Conservation (phyloP, 2,888 invertebrate genomes). For the Acleris cristana region DNA sequence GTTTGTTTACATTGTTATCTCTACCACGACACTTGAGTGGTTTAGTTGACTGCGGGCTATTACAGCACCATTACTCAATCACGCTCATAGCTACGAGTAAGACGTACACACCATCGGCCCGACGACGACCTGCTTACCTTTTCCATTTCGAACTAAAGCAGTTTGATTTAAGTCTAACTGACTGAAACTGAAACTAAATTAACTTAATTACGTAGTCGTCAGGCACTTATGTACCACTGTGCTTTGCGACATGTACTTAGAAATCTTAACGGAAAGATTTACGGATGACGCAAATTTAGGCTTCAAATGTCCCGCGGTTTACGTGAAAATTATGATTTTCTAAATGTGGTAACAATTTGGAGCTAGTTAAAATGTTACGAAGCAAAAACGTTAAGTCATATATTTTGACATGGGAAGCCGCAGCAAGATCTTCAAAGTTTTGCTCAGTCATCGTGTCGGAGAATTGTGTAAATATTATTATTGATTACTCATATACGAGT, state of each 20-base stretch:
- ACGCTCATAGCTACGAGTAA: background rate
- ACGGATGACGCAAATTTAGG: conserved; percentile 2
- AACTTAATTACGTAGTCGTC: background rate
- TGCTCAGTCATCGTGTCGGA: conserved; percentile 11
- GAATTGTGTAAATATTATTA: conserved; percentile 8
- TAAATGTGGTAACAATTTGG: conserved; percentile 14
- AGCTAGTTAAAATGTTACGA: background rate
- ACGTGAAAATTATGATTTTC: conserved; percentile 22
- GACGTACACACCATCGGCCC: background rate
- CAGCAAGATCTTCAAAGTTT: conserved; percentile 4
- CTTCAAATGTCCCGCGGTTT: conserved; percentile 1
- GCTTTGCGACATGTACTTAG: background rate
- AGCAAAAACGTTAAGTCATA: conserved; percentile 12
- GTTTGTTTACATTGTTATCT: conserved; percentile 30
- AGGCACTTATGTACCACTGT: background rate
- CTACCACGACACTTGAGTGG: conserved; percentile 10
- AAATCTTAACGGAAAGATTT: background rate
- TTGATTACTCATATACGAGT: too few relatives aligned
- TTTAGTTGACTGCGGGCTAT: conserved; percentile 14
- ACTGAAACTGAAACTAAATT: too few relatives aligned
- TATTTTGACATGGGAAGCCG: conserved; percentile 16
- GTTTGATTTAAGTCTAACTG: too few relatives aligned
- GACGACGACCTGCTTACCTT: background rate
- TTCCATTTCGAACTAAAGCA: too few relatives aligned
- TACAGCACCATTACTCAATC: conserved; percentile 23